These are phyloP conservation scores for Hafferia zeledoni DNA, from an alignment of 2,797 vertebrate species.

Conservation along the genomic window DNA sequence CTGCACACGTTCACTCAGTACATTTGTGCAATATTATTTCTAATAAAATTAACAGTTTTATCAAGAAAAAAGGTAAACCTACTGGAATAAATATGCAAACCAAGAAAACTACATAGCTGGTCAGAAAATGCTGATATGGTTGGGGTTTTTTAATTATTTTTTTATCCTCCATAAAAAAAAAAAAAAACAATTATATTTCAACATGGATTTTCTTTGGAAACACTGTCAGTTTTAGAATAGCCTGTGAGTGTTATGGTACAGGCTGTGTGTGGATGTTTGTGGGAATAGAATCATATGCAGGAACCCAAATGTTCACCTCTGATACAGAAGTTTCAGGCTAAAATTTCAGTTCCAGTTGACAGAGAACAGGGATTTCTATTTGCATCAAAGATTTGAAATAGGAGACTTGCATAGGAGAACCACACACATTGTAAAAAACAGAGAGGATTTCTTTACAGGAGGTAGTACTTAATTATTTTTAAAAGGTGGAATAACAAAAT, in stretches of 20 bases:
- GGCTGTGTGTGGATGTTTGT: neutral
- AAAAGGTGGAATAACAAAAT: neutral
- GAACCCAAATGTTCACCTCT: neutral
- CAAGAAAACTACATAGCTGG: neutral
- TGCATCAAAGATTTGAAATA: neutral
- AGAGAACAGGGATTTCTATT: neutral
- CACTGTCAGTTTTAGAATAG: neutral
- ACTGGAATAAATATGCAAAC: neutral
- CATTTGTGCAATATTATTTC: neutral
- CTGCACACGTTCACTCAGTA: neutral
- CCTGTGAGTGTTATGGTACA: neutral
- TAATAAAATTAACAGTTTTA: neutral
- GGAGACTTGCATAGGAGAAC: neutral
- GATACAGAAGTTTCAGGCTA: neutral
- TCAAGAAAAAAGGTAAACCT: neutral
- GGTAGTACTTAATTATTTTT: neutral
- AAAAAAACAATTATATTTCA: neutral
- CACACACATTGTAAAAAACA: neutral
- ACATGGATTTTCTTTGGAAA: neutral
- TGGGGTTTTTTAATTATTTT: rapidly evolving
- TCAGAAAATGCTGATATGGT: neutral
- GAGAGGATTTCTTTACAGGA: neutral
- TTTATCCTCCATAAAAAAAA: rapidly evolving
- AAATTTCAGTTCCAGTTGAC: neutral
- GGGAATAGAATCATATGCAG: neutral